A percentile compares a stretch with the other conserved stretches of the same genome.
phyloP scores from a whole-genome alignment of 2,888 invertebrate genomes.

The Thymelicus lineola region DNA sequence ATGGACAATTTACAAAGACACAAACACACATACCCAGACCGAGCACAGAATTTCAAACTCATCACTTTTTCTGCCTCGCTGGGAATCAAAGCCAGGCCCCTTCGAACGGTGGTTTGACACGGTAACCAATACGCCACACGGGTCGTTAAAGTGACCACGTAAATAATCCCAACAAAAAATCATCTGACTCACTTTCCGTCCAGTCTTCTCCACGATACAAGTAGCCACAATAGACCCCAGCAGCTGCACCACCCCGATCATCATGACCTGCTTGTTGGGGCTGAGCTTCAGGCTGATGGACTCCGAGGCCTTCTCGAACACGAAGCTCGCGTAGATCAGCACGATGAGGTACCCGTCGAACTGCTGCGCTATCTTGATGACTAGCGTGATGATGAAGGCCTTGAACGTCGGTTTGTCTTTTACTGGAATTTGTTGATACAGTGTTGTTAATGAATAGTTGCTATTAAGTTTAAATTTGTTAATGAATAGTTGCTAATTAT shows the following conservation, averaged over 20 bases:
- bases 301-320: constrained; percentile 71
- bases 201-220: constrained; percentile 75
- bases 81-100: too few relatives aligned
- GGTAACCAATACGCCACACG: too few relatives aligned
- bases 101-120: too few relatives aligned
- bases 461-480: background rate
- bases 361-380: constrained; percentile 77
- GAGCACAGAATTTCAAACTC: too few relatives aligned
- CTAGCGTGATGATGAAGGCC: constrained; percentile 74
- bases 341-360: constrained; percentile 79
- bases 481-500: background rate
- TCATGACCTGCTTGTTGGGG: constrained; percentile 76
- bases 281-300: constrained; percentile 65
- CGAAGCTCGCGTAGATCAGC: constrained; percentile 73
- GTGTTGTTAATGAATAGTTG: background rate
- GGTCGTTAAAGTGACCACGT: too few relatives aligned
- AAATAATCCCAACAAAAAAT: too few relatives aligned
- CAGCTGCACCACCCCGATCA: constrained; percentile 73
- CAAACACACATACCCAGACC: too few relatives aligned
- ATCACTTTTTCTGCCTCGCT: too few relatives aligned
- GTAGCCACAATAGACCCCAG: constrained; percentile 72
- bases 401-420: constrained; percentile 71
- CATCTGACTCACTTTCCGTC: constrained; percentile 64
- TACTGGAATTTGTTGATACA: constrained; percentile 56
- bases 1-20: too few relatives aligned